phyloP scores from a whole-genome alignment of 2,113 vertebrate species.

The Plecotus auritus region DNA sequence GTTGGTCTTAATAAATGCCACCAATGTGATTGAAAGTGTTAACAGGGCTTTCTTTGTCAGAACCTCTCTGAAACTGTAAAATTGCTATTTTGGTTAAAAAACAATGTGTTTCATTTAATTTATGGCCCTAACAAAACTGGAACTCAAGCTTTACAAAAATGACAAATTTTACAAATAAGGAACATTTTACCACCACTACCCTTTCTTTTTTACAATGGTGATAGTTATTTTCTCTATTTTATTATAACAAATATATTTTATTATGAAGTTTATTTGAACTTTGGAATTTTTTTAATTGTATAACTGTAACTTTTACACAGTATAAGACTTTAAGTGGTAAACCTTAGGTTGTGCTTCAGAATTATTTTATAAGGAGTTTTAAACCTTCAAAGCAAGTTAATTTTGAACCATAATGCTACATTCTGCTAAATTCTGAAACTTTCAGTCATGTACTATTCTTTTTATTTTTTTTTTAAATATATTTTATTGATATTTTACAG shows the following conservation, averaged over 20 bases:
- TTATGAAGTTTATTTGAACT: slow-evolving; percentile 15
- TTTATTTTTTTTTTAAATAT: not conserved
- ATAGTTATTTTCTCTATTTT: slow-evolving; percentile 28
- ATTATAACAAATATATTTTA: slow-evolving; percentile 10
- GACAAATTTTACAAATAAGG: not conserved
- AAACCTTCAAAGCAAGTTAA: slow-evolving; percentile 9
- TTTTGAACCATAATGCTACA: not conserved
- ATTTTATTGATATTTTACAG: too few relatives aligned
- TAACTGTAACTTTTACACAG: not conserved
- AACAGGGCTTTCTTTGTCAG: not conserved
- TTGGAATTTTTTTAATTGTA: not conserved
- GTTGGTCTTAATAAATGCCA: slow-evolving; percentile 34
- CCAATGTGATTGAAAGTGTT: not conserved
- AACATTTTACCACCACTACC: not conserved
- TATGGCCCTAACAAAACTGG: not conserved
- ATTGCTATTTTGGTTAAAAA: not conserved
- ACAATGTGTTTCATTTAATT: slow-evolving; percentile 11
- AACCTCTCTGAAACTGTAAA: not conserved
- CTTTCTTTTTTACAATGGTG: not conserved
- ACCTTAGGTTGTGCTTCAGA: not conserved
- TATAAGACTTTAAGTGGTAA: not conserved
- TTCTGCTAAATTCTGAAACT: slow-evolving; percentile 12
- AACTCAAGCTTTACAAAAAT: not conserved
- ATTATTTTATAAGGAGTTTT: slow-evolving; percentile 4
- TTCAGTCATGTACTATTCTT: not conserved